These are phyloP conservation scores for Hypomecis atomaria DNA, from an alignment of 2,888 invertebrate genomes.

Conservation along the genomic window DNA sequence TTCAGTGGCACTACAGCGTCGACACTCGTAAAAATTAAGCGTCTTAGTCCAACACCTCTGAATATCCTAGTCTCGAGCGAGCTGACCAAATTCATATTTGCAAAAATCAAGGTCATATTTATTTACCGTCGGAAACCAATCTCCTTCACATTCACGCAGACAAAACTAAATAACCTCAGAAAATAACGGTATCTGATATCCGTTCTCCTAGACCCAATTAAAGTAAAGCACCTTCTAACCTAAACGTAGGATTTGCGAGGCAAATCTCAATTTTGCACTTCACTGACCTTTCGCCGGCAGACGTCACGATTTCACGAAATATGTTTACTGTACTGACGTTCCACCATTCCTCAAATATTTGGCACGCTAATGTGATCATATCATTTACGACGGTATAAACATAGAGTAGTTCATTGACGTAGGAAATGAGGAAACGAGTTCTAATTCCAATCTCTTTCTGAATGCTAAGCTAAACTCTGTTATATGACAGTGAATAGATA, in stretches of 20 bases:
- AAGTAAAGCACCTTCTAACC: slow-evolving; percentile 37
- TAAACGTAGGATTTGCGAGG: slow-evolving; percentile 33
- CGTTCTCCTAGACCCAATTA: slow-evolving; percentile 14
- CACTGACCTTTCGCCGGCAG: slow-evolving; percentile 49
- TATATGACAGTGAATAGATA: no score
- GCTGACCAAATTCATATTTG: neutral
- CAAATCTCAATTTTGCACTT: slow-evolving; percentile 31
- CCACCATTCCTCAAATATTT: slow-evolving; percentile 36
- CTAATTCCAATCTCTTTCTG: no score
- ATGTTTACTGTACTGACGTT: slow-evolving; percentile 22
- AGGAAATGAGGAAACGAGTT: neutral
- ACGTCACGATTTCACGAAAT: slow-evolving; percentile 25
- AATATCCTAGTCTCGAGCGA: neutral
- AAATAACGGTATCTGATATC: slow-evolving; percentile 18
- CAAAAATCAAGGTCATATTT: slow-evolving; percentile 3
- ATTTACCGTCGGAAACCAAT: slow-evolving; percentile 11
- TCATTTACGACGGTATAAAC: neutral
- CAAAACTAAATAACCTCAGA: slow-evolving; percentile 5
- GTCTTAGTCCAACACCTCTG: no score
- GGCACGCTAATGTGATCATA: slow-evolving; percentile 24
- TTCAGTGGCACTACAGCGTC: no score
- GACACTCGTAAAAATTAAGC: no score
- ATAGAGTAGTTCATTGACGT: neutral
- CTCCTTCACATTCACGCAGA: slow-evolving; percentile 10
- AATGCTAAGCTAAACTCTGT: no score